Percentiles rank a stretch among this genome's conserved stretches.
Conservation (phyloP, 2,797 vertebrate genomes). For the Ataeniobius toweri region DNA sequence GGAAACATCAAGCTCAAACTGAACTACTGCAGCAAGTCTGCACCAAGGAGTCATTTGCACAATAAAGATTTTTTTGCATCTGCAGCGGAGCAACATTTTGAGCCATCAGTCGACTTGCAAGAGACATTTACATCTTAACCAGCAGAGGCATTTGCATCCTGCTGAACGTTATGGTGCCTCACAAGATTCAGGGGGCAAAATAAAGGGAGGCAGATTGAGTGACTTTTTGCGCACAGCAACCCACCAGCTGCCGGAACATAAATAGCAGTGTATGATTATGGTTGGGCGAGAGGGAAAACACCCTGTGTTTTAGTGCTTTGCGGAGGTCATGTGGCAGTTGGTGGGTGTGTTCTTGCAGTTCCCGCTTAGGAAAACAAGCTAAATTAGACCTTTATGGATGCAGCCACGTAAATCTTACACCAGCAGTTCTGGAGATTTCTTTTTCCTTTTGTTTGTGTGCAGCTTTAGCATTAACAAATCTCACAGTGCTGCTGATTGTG, state of each 20-base stretch:
- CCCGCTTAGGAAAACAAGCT: constrained; percentile 74
- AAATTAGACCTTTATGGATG: constrained; percentile 79
- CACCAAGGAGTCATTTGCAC: constrained; percentile 27
- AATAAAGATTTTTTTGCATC: constrained; percentile 39
- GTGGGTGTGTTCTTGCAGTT: constrained; percentile 78
- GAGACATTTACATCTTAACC: constrained; percentile 67
- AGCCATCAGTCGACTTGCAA: constrained; percentile 53
- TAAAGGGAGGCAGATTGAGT: constrained; percentile 75
- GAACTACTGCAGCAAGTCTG: constrained; percentile 13
- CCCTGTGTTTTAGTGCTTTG: constrained; percentile 84
- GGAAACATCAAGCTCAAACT: constrained; percentile 14
- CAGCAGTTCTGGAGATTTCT: constrained; percentile 48
- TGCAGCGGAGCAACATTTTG: constrained; percentile 23
- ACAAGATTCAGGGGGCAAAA: constrained; percentile 73
- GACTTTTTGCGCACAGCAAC: constrained; percentile 76
- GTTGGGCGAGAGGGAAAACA: constrained; percentile 78
- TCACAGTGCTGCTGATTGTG: constrained; percentile 53
- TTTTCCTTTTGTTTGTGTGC: constrained; percentile 34
- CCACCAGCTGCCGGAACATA: constrained; percentile 83
- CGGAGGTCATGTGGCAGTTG: constrained; percentile 80
- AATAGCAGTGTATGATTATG: constrained; percentile 87
- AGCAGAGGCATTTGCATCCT: constrained; percentile 64
- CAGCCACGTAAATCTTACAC: constrained; percentile 56
- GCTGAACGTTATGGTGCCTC: constrained; percentile 57
- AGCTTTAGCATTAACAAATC: constrained; percentile 22